phyloP scores from a whole-genome alignment of 2,797 vertebrate species.

The Falco berigora region DNA sequence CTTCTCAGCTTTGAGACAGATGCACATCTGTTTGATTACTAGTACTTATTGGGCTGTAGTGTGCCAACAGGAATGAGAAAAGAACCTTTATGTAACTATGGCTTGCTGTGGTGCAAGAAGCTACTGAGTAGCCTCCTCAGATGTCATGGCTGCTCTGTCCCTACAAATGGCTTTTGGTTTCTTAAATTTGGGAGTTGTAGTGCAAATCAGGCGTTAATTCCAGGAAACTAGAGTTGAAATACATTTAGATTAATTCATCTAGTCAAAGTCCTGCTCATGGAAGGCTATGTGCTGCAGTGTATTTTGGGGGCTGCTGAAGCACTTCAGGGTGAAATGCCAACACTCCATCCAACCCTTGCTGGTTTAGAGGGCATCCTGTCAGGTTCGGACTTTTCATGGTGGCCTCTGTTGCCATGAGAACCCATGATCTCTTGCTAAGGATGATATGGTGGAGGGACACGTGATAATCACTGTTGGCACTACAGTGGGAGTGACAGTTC shows the following conservation, averaged over 20 bases:
- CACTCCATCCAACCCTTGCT: neutral
- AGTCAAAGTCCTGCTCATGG: neutral
- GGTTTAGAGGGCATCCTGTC: neutral
- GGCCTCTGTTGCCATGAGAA: neutral
- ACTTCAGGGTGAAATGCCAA: neutral
- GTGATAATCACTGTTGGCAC: neutral
- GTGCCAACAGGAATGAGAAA: neutral
- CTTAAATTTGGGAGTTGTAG: neutral
- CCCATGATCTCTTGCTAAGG: neutral
- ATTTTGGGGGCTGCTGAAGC: neutral
- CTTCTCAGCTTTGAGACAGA: neutral
- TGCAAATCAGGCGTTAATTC: neutral
- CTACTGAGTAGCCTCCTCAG: neutral
- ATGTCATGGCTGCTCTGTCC: neutral
- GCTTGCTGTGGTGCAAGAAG: neutral
- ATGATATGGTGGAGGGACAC: neutral
- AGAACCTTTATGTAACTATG: neutral
- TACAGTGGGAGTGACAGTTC: neutral
- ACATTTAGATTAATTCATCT: neutral
- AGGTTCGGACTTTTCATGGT: neutral
- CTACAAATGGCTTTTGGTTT: neutral
- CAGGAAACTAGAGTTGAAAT: neutral
- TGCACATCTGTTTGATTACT: neutral
- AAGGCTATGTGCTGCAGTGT: neutral
- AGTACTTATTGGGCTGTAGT: neutral